Base-by-base conservation (phyloP, 2,113 vertebrate genomes). In the Aix galericulata region DNA sequence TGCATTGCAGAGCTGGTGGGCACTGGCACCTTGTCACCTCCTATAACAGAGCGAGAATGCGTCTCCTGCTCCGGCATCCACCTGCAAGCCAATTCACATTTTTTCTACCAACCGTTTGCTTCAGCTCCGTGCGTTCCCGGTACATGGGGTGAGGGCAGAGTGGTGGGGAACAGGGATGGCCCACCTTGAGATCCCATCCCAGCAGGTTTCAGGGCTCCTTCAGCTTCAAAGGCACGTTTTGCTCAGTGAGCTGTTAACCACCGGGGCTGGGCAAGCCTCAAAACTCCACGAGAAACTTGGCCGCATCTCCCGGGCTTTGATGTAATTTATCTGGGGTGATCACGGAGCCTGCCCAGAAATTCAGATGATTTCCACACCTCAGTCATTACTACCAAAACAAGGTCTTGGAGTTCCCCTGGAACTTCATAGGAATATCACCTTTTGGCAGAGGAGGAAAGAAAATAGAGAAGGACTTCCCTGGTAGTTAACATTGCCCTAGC, bases 1-100 rank as follows among this genome's bases (percentile, higher is more conserved):
- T 26, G 80, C 14, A 4, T 2, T 22, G 76, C 73, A 56, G 58
- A 53, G 3, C 73, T n/a, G 25, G 0, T 0, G 8, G 25, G 64
- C 11, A 2, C 8, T 22, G 74, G 18, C 52, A 64, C 72, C 72
- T 71, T 42, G 31, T 48, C 69, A 6, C 86, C 48, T 59, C 1
- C 77, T 17, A 0, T 1, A 36, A 3, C 62, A 8, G 71, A 18
- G 80, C 60, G 29, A 29, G 2, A 17, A 27, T 7, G 26, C 21
- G 0, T 79, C 56, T 34, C 53, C 78, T 53, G 42, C 67, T 18
- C 71, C 44, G 55, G 73, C 18, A 62, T 6, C 26, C 17, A 2
- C 42, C 1, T 42, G 4, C 6, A 29, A 50, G 27, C 22, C 42
- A 21, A 1, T 31, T 26, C 1, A 23, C 40, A 1, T 42, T 76